phyloP scores from a whole-genome alignment of 2,797 vertebrate genomes.

The Danio albolineatus region DNA sequence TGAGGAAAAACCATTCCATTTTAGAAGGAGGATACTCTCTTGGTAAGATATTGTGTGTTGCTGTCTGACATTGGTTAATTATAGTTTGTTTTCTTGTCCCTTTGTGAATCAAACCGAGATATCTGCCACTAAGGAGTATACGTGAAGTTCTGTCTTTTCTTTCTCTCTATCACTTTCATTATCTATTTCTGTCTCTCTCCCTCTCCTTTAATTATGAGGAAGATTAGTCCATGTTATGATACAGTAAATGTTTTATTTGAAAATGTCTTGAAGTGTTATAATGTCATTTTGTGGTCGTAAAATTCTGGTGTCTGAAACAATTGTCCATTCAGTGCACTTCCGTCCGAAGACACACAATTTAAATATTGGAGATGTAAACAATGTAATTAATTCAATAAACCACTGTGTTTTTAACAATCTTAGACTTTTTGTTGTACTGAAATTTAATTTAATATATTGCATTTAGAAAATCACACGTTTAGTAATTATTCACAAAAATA shows the following conservation, averaged over 20 bases:
- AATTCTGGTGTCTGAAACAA: constrained; percentile 79
- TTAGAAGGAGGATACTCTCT: constrained; percentile 85
- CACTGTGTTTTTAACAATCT: constrained; percentile 86
- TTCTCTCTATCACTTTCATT: constrained; percentile 57
- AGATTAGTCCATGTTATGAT: constrained; percentile 81
- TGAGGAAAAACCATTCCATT: constrained; percentile 90
- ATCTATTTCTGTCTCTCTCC: constrained; percentile 65
- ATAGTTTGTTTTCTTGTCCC: constrained; percentile 74
- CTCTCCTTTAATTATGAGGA: constrained; percentile 78
- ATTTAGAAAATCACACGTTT: constrained; percentile 5
- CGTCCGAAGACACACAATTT: constrained; percentile 81
- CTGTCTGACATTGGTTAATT: constrained; percentile 80
- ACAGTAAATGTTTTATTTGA: constrained; percentile 76
- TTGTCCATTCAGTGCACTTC: constrained; percentile 85
- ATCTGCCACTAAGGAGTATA: constrained; percentile 80
- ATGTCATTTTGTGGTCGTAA: constrained; percentile 80
- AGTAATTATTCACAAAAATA: not conserved
- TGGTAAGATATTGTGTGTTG: constrained; percentile 84
- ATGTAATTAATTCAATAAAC: constrained; percentile 93
- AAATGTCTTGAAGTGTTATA: constrained; percentile 74
- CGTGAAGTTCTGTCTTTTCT: constrained; percentile 79
- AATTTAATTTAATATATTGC: constrained; percentile 29
- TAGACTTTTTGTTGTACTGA: constrained; percentile 64
- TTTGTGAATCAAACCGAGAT: constrained; percentile 70
- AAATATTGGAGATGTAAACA: constrained; percentile 90